These are phyloP conservation scores for Drosophila emarginata DNA, from an alignment of 2,888 invertebrate species.

Conservation along the genomic window DNA sequence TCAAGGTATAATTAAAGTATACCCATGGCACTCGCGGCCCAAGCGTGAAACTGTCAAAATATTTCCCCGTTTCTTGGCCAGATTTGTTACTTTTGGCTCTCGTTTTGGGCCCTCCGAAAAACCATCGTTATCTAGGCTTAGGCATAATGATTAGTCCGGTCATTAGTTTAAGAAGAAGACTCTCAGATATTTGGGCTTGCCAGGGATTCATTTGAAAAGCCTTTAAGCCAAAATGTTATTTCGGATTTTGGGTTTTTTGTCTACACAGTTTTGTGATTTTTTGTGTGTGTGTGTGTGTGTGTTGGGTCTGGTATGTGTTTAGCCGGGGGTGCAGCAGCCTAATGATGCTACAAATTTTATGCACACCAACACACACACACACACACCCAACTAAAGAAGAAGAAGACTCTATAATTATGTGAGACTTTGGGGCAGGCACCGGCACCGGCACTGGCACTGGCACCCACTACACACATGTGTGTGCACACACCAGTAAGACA, in stretches of 20 bases:
- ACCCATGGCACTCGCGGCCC: constrained; percentile 75
- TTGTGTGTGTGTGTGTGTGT: constrained; percentile 7
- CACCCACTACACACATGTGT: constrained; percentile 35
- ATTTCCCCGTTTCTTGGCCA: constrained; percentile 52
- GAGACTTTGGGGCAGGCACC: constrained; percentile 20
- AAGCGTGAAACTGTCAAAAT: constrained; percentile 75
- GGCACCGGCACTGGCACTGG: constrained; percentile 32
- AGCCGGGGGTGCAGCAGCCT: constrained; percentile 75
- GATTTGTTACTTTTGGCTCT: constrained; percentile 11
- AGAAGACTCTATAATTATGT: constrained; percentile 49
- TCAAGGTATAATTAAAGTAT: constrained; percentile 75
- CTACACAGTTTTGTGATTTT: constrained; percentile 15
- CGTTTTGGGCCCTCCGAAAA: neutral
- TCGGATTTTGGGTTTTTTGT: constrained; percentile 47
- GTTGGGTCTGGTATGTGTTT: constrained; percentile 37
- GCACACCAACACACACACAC: constrained; percentile 50
- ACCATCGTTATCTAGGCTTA: constrained; percentile 66
- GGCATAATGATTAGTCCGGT: constrained; percentile 75
- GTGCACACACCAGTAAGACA: neutral
- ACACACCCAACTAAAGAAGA: constrained; percentile 23
- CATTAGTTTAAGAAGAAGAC: constrained; percentile 52
- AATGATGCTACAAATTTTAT: constrained; percentile 75
- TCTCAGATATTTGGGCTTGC: constrained; percentile 38
- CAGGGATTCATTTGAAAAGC: constrained; percentile 73
- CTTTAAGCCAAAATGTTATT: constrained; percentile 71